Conservation (phyloP, 2,888 invertebrate genomes). For the Amblyjoppa fuscipennis region DNA sequence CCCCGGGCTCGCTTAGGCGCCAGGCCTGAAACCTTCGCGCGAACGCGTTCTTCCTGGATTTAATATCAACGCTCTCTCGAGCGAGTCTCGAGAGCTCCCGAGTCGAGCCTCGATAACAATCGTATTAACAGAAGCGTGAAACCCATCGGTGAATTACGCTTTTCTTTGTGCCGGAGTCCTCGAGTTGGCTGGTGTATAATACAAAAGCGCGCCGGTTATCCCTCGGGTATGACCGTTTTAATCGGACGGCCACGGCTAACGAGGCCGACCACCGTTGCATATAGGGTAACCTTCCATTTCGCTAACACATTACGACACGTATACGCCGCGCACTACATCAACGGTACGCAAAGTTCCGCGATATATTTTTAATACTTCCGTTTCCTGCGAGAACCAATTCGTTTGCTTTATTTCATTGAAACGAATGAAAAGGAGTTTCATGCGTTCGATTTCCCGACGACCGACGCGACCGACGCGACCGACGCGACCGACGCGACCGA, state of each 20-base stretch:
- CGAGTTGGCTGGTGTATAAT: slow-evolving; percentile 23
- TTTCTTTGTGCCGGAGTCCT: slow-evolving; percentile 36
- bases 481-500: no score
- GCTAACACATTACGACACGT: slow-evolving; percentile 45
- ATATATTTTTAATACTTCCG: slow-evolving; percentile 54
- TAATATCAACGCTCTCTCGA: slow-evolving; percentile 25
- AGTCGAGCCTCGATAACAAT: slow-evolving; percentile 68
- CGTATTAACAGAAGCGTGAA: slow-evolving; percentile 73
- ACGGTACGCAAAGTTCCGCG: not conserved
- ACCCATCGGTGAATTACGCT: slow-evolving; percentile 54
- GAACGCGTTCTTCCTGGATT: slow-evolving; percentile 65
- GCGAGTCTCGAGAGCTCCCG: slow-evolving; percentile 27
- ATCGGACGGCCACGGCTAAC: slow-evolving; percentile 55
- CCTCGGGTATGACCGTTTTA: slow-evolving; percentile 62
- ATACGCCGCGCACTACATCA: not conserved
- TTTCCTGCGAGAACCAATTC: slow-evolving; percentile 40
- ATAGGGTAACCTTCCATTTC: slow-evolving; percentile 34
- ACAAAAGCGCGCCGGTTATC: slow-evolving; percentile 4
- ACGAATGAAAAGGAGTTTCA: no score
- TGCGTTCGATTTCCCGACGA: no score
- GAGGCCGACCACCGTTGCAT: slow-evolving; percentile 35
- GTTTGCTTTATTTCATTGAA: slow-evolving; percentile 9
- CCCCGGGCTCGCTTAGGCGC: slow-evolving; percentile 60
- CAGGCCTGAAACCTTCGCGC: slow-evolving; percentile 55
- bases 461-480: no score